A percentile compares a stretch with the other conserved stretches of the same genome.
Evolutionary conservation across 2,888 invertebrate genomes (phyloP).

Genomic region (Phalera bucephala): DNA sequence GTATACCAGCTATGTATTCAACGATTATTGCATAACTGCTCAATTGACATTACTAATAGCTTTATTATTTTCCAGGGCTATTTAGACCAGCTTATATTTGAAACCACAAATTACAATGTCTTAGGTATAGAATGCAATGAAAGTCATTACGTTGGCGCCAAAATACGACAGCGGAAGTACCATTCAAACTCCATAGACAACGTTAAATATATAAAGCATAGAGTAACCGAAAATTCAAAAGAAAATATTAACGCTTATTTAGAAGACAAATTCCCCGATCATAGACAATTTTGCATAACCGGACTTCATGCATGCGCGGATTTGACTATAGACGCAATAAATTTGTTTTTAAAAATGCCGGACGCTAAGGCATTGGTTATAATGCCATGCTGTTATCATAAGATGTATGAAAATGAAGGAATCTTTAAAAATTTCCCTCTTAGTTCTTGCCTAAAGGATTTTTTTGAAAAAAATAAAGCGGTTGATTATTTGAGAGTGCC

Average conservation of each 20-base stretch:
- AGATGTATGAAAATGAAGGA: constrained; percentile 61
- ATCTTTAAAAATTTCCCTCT: constrained; percentile 86
- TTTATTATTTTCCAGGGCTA: constrained; percentile 83
- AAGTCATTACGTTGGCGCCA: constrained; percentile 81
- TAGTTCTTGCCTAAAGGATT: constrained; percentile 74
- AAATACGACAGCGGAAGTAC: constrained; percentile 79
- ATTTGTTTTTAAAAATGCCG: constrained; percentile 84
- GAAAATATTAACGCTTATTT: constrained; percentile 64
- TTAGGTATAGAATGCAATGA: constrained; percentile 87
- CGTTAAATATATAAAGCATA: constrained; percentile 84
- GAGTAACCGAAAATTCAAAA: constrained; percentile 78
- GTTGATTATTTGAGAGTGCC: constrained; percentile 81
- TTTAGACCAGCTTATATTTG: constrained; percentile 85
- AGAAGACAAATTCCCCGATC: constrained; percentile 56
- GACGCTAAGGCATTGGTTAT: constrained; percentile 83
- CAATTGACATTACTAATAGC: too few species aligned
- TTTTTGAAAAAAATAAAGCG: constrained; percentile 53
- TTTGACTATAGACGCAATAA: constrained; percentile 86
- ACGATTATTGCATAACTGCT: too few species aligned
- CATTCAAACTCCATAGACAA: constrained; percentile 73
- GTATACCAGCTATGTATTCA: too few species aligned
- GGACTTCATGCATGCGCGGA: constrained; percentile 92
- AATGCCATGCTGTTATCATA: constrained; percentile 92
- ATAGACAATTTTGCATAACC: constrained; percentile 55
- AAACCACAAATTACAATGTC: constrained; percentile 82